Evolutionary conservation across 2,113 vertebrate genomes (phyloP), one percentile per base, ranked within the genome.

Genomic region (Scophthalmus maximus): DNA sequence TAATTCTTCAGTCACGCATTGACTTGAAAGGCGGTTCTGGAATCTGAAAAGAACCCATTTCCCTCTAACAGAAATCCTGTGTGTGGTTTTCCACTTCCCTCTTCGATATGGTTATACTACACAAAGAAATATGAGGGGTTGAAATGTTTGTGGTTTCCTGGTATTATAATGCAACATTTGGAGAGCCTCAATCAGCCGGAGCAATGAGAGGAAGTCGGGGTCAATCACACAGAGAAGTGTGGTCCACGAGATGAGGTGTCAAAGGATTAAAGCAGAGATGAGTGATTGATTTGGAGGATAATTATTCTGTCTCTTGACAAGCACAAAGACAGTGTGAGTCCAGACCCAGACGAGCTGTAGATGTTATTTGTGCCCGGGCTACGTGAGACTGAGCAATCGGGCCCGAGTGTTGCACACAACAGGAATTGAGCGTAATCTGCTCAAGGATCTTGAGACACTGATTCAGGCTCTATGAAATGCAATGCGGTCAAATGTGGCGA

Each of bases 71-170:
- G 66, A 82, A 76, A 81, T 86, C 46, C 66, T 71, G 68, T 78
- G 72, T 84, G 81, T 76, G 49, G 18, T 27, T 70, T 71, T 49
- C n/a, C n/a, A 56, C 40, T 86, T 86, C 81, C 82, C 44, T 14
- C 62, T 71, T 60, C 32, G 52, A n/a, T 73, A 22, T 6, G 36
- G 15, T 6, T 38, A 76, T 59, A 64, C 40, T 23, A 29, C 22
- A 50, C 25, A 18, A 53, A 32, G 15, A 59, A 64, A 58, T 29
- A 70, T 0, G 18, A 46, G 0, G n/a, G 8, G 6, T 32, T 60
- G 18, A 78, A 49, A 63, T 53, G 30, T 29, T 72, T 68, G 71
- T 18, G 27, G 30, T 83, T 74, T 84, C 80, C 84, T 76, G 65
- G 44, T 8, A 70, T 84, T 73, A 58, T 72, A 50, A 44, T 17